Percentiles rank a stretch among this genome's conserved stretches.
Evolutionary conservation across 2,888 invertebrate genomes (phyloP).

Genomic region (Thecophora atra): DNA sequence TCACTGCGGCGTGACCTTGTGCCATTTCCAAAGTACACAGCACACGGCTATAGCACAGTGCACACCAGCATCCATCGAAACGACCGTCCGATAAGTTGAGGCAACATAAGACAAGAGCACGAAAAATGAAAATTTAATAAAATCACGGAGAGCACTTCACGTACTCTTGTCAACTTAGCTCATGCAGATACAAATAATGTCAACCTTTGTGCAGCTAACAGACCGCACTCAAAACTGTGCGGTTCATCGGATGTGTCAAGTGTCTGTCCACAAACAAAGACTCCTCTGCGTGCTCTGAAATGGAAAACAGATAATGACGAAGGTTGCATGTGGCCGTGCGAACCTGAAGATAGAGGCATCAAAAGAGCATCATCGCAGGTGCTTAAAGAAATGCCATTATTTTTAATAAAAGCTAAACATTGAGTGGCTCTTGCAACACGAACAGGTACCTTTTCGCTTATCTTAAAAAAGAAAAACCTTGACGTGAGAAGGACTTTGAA

Average conservation of each 20-base stretch:
- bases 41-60: too few relatives aligned
- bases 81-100: background rate
- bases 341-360: too few relatives aligned
- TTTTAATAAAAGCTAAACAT: too few relatives aligned
- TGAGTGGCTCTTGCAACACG: too few relatives aligned
- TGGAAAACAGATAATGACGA: too few relatives aligned
- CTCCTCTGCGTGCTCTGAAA: background rate
- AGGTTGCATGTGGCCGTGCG: too few relatives aligned
- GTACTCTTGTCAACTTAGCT: background rate
- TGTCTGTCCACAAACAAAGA: background rate
- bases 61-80: background rate
- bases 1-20: constrained; percentile 9
- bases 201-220: background rate
- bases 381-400: too few relatives aligned
- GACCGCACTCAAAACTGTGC: background rate
- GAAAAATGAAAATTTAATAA: constrained; percentile 4
- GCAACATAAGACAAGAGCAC: background rate
- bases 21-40: background rate
- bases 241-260: background rate
- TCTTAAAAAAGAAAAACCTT: too few relatives aligned
- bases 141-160: too few relatives aligned
- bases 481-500: too few relatives aligned
- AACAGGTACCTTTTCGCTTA: too few relatives aligned
- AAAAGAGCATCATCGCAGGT: too few relatives aligned
- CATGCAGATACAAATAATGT: background rate